Evolutionary conservation across 2,113 vertebrate species (phyloP).

Genomic region (Entomyzon cyanotis): DNA sequence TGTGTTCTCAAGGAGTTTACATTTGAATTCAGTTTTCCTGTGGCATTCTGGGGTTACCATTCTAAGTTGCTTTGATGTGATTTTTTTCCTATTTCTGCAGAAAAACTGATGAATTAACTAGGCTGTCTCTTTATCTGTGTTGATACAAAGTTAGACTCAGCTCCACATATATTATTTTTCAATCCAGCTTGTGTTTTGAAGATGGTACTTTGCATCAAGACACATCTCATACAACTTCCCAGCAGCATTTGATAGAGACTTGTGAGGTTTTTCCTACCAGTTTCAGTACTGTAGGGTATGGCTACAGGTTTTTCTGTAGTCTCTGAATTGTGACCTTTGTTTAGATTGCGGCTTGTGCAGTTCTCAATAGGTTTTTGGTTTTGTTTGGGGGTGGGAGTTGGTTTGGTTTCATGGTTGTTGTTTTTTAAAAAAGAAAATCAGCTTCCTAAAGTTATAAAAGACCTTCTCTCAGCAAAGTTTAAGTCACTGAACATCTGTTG

Average conservation of each 20-base stretch:
- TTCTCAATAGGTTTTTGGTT: fast-evolving
- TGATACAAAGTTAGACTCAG: neutral
- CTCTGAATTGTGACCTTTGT: neutral
- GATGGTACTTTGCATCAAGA: neutral
- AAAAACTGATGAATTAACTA: neutral
- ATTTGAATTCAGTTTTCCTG: neutral
- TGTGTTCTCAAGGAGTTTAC: neutral
- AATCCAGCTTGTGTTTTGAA: neutral
- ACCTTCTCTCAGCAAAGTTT: neutral
- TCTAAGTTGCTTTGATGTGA: neutral
- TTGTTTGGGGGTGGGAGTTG: neutral
- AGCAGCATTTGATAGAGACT: neutral
- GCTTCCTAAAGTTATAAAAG: neutral
- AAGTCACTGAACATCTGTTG: constrained; percentile 37
- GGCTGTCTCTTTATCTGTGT: neutral
- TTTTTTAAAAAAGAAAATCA: neutral
- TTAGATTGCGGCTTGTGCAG: neutral
- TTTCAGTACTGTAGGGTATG: neutral
- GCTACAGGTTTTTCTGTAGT: neutral
- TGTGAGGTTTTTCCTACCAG: neutral
- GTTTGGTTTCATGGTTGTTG: neutral
- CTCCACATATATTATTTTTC: neutral
- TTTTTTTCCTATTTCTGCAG: neutral
- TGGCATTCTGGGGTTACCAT: neutral
- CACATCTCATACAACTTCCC: neutral